Evolutionary conservation across 2,888 invertebrate species (phyloP).

Genomic region (Epistrophe eligans): DNA sequence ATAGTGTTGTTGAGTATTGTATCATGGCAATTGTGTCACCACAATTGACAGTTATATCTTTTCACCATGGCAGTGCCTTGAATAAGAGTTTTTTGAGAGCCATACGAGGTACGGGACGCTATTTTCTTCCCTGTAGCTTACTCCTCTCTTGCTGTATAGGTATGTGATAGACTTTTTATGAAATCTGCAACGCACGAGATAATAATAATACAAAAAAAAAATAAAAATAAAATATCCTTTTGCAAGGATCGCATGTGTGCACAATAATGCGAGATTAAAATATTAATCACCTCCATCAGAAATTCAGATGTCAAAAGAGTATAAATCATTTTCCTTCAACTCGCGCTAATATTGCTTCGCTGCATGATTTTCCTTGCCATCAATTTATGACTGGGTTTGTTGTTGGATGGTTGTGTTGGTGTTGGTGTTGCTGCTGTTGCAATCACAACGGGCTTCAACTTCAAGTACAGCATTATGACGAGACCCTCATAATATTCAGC

Average conservation of each 20-base stretch:
- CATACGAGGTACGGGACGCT: not conserved
- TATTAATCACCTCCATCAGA: constrained; percentile 74
- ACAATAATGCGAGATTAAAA: constrained; percentile 71
- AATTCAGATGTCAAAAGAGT: constrained; percentile 73
- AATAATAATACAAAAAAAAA: constrained; percentile 8
- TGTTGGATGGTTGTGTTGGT: not conserved
- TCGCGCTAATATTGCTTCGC: constrained; percentile 58
- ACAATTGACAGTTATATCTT: constrained; percentile 17
- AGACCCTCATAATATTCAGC: constrained; percentile 28
- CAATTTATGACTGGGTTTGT: not conserved
- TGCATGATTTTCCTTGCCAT: constrained; percentile 40
- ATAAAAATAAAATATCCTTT: not conserved
- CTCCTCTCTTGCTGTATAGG: not conserved
- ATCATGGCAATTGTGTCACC: constrained; percentile 10
- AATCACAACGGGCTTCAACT: constrained; percentile 19
- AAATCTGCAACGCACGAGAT: constrained; percentile 35
- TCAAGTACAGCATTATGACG: constrained; percentile 34
- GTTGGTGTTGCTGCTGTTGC: not conserved
- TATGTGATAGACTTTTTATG: not conserved
- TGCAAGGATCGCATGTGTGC: constrained; percentile 18
- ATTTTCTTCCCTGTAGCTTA: not conserved
- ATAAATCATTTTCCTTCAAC: constrained; percentile 62
- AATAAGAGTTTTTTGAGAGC: not conserved
- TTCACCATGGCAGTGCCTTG: constrained; percentile 1
- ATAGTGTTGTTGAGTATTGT: not conserved